Base-by-base conservation (phyloP, 2,888 invertebrate genomes). In the Metellina segmentata region DNA sequence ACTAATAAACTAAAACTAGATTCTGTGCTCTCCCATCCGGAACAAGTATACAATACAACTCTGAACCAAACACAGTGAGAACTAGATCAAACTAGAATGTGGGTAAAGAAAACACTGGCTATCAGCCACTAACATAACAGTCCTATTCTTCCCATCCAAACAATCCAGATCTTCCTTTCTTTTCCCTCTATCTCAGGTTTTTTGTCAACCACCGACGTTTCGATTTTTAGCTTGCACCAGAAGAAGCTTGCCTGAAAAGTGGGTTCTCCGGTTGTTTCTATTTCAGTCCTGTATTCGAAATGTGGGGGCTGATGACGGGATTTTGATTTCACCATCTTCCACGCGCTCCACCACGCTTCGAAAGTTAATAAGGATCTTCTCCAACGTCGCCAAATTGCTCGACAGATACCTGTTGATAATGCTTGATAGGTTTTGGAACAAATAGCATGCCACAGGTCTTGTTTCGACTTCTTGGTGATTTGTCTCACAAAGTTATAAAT, bases 251-350 rank as follows among this genome's bases (percentile, higher is more conserved):
- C 52, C 52, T 51, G 78, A 78, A 78, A 52, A 78, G 51, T 78
- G 51, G 49, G 78, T 78, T 51, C 78, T 78, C 78, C 52, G 78
- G 52, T 78, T 78, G 13, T 61, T 88, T 88, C 88, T 88, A 88
- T 88, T 88, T 88, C 75, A 8, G 81, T 53, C 69, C 48, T 48
- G 52, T 53, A 69, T 88, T 81, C 51, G 61, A 7, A 51, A 16
- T 69, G 91, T 87, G 91, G 82, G 82, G 86, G 91, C 86, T 87
- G 91, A 91, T 61, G 19, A 34, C 70, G 61, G 20, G 53, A 19
- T 77, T 81, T 53, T 34, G 75, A 87, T 91, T 81, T 11, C 77
- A 53, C 9, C 48, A 70, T 71, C 82, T 75, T 74, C 81, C 69
- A 69, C 52, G 77, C 75, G 81, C 71, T 81, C 82, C 70, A 77